These are phyloP conservation scores for Siniperca obscura DNA, from an alignment of 2,797 vertebrate genomes.

Conservation along the genomic window DNA sequence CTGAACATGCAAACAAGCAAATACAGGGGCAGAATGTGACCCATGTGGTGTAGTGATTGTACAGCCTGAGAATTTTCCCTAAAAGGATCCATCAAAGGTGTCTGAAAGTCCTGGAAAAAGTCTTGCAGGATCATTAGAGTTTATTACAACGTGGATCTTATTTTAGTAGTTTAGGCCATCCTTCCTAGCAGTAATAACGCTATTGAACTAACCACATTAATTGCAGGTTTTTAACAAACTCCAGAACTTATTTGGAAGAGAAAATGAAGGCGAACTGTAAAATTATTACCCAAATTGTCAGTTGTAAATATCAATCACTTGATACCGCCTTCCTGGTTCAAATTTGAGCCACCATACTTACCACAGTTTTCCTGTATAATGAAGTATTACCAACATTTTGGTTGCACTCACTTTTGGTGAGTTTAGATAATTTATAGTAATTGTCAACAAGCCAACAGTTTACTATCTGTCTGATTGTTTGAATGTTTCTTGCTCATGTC, in stretches of 20 bases:
- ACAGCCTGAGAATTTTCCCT: background rate
- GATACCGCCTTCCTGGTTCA: background rate
- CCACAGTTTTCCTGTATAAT: too few species aligned
- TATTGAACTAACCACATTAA: background rate
- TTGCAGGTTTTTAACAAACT: background rate
- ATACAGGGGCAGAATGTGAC: background rate
- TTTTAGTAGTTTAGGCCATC: background rate
- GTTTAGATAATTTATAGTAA: too few species aligned
- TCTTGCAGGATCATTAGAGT: background rate
- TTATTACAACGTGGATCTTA: background rate
- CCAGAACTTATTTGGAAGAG: background rate
- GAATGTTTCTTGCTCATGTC: background rate
- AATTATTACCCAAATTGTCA: too few species aligned
- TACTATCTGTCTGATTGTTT: background rate
- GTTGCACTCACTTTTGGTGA: too few species aligned
- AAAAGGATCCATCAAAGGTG: background rate
- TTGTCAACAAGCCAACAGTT: too few species aligned
- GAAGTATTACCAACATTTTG: background rate
- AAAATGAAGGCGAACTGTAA: background rate
- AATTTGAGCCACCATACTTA: too few species aligned
- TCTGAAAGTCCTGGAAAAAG: constrained; percentile 16
- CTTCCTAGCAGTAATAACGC: background rate
- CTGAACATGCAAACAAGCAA: background rate
- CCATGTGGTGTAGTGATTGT: background rate
- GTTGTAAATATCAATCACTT: too few species aligned